phyloP scores from a whole-genome alignment of 2,113 vertebrate genomes.

The Tamias sibiricus region DNA sequence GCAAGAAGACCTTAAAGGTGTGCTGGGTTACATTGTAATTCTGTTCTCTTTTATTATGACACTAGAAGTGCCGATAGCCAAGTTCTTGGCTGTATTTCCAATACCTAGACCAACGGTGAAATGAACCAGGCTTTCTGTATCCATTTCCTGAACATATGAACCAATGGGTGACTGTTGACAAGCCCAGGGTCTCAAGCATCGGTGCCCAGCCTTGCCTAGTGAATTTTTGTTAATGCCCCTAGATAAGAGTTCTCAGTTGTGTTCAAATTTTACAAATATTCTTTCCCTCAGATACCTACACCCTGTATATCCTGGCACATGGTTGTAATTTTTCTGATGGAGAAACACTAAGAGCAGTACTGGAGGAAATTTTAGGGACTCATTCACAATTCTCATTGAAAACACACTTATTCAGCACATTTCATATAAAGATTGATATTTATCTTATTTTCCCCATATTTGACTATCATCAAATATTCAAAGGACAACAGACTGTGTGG shows the following conservation, averaged over 20 bases:
- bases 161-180: not conserved
- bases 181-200: not conserved
- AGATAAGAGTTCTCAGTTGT: not conserved
- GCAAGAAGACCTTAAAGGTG: constrained; percentile 6
- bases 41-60: not conserved
- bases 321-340: not conserved
- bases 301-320: not conserved
- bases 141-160: not conserved
- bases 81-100: not conserved
- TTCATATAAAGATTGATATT: not conserved
- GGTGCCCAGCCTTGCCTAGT: not conserved
- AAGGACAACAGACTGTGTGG: not conserved
- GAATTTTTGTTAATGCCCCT: not conserved
- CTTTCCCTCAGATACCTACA: not conserved
- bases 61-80: not conserved
- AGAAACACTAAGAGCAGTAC: not conserved
- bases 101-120: not conserved
- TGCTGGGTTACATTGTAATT: not conserved
- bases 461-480: not conserved
- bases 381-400: not conserved
- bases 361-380: not conserved
- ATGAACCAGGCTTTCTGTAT: not conserved
- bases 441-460: not conserved
- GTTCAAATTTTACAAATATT: not conserved
- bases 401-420: not conserved